A percentile compares a stretch with the other conserved stretches of the same genome.
Conservation (phyloP, 2,888 invertebrate genomes). For the Trachelus troglodyta region DNA sequence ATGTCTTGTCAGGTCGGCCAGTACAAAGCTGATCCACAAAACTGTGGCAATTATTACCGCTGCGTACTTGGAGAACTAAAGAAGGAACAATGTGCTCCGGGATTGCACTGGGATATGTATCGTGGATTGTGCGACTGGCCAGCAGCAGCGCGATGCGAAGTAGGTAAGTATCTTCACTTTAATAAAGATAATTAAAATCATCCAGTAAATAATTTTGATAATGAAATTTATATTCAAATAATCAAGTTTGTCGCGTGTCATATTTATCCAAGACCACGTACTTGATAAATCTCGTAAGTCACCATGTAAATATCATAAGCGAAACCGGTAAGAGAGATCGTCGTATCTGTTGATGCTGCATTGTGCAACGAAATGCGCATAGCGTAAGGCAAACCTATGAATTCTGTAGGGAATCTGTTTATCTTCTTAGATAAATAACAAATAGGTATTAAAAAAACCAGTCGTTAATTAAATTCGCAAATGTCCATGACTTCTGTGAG, state of each 20-base stretch:
- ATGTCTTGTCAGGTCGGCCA: constrained; percentile 65
- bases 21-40: constrained; percentile 72
- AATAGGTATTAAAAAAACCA: not conserved
- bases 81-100: constrained; percentile 82
- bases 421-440: not conserved
- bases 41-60: constrained; percentile 82
- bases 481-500: not conserved
- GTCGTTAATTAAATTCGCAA: not conserved
- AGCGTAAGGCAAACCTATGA: not conserved
- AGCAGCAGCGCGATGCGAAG: constrained; percentile 75
- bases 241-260: not conserved
- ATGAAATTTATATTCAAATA: not conserved
- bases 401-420: not conserved
- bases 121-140: constrained; percentile 86
- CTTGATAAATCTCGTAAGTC: not conserved
- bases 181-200: not conserved
- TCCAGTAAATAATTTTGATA: too few relatives aligned
- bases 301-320: not conserved
- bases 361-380: not conserved
- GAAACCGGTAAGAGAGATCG: not conserved
- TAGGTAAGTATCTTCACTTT: constrained; percentile 26
- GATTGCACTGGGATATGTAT: constrained; percentile 81
- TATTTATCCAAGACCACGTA: not conserved
- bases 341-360: not conserved
- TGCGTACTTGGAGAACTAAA: constrained; percentile 80